Conservation (phyloP, 2,113 vertebrate genomes). For the Donacobius atricapilla region DNA sequence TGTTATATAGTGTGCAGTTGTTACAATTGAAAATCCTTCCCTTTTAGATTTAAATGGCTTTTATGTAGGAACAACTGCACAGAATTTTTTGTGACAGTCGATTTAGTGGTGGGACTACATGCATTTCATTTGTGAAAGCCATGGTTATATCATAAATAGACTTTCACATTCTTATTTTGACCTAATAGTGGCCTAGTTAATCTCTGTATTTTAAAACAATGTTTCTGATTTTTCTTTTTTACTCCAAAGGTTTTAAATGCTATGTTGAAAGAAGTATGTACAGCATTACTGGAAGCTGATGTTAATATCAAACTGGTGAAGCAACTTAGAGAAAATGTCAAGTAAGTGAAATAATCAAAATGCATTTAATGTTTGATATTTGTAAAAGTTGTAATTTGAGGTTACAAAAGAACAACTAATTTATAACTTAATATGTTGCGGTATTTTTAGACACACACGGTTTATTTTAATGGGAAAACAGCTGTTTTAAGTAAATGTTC, state of each 20-base stretch:
- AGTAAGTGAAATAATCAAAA: conserved; percentile 78
- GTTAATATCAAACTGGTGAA: conserved; percentile 99
- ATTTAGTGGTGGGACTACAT: background rate
- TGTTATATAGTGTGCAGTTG: background rate
- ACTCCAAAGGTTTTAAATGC: conserved; percentile 89
- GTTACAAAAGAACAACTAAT: background rate
- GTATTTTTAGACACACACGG: background rate
- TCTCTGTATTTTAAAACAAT: background rate
- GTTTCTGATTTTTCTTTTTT: conserved; percentile 31
- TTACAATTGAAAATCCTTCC: background rate
- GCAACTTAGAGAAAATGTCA: conserved; percentile 95
- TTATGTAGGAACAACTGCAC: background rate
- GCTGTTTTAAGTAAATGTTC: background rate
- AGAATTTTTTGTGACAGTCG: background rate
- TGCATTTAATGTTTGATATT: background rate
- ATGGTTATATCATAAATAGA: background rate
- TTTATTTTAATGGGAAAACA: background rate
- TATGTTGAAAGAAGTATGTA: conserved; percentile 99
- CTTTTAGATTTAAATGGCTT: background rate
- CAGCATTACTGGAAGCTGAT: conserved; percentile 94
- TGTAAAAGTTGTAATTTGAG: background rate
- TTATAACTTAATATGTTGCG: background rate
- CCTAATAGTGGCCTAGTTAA: background rate
- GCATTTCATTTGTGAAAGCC: background rate
- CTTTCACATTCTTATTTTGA: background rate